Evolutionary conservation across 2,113 vertebrate species (phyloP).

Genomic region (Redunca redunca): DNA sequence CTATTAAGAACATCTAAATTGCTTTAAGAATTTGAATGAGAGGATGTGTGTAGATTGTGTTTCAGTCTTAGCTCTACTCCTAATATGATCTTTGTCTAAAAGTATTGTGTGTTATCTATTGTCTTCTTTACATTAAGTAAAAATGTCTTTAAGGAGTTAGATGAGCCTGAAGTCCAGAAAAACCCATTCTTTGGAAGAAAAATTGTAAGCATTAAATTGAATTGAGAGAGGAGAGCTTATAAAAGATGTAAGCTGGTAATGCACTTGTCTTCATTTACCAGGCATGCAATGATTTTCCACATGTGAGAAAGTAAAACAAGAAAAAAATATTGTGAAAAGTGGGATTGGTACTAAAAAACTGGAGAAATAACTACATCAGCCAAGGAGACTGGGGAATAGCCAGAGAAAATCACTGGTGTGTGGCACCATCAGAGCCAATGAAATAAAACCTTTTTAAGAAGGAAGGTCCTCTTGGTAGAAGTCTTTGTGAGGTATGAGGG

Average conservation of each 20-base stretch:
- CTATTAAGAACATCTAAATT: not conserved
- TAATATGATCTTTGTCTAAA: conserved; percentile 6
- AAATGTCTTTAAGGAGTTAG: conserved; percentile 7
- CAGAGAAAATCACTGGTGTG: not conserved
- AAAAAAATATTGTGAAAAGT: not conserved
- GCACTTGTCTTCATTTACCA: not conserved
- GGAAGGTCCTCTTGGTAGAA: not conserved
- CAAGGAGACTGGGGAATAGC: not conserved
- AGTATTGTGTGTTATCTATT: not conserved
- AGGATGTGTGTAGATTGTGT: not conserved
- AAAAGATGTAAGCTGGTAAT: not conserved
- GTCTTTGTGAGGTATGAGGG: not conserved
- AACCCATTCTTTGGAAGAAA: not conserved
- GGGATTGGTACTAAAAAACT: not conserved
- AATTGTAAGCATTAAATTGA: not conserved
- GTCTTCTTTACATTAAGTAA: not conserved
- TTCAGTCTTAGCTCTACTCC: not conserved
- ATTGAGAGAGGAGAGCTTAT: not conserved
- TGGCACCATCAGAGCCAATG: not conserved
- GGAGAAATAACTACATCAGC: not conserved
- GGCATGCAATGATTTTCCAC: not conserved
- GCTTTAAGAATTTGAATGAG: not conserved
- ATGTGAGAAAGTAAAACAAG: not conserved
- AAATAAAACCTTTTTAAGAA: not conserved
- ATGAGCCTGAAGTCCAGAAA: not conserved